phyloP scores from a whole-genome alignment of 2,797 vertebrate genomes.

The Hoplostethus atlanticus region DNA sequence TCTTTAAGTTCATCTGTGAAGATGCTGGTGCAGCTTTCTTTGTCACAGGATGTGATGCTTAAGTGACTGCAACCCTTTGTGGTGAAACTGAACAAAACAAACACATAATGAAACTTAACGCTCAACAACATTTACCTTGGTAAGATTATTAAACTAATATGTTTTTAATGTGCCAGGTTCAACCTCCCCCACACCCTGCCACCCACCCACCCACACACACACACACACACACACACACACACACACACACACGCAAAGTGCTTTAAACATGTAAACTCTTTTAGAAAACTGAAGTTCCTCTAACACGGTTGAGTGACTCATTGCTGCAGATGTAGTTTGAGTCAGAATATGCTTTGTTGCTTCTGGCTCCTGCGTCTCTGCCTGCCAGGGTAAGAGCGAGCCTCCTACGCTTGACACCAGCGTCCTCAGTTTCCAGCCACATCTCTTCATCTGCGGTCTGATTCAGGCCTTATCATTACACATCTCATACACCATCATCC shows the following conservation, averaged over 20 bases:
- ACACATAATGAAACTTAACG: not conserved
- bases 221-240: no score
- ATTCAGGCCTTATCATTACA: conserved; percentile 43
- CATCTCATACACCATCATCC: conserved; percentile 26
- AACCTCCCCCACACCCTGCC: no score
- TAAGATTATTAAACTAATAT: not conserved
- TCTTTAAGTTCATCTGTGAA: no score
- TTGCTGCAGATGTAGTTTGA: conserved; percentile 66
- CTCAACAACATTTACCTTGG: not conserved
- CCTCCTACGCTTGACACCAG: conserved; percentile 68
- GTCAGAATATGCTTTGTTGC: conserved; percentile 59
- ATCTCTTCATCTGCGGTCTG: conserved; percentile 47
- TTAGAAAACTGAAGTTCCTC: conserved; percentile 55
- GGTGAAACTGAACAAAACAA: conserved; percentile 39
- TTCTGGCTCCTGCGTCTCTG: conserved; percentile 38
- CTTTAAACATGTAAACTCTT: conserved; percentile 8
- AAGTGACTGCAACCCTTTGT: conserved; percentile 43
- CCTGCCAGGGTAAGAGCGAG: conserved; percentile 38
- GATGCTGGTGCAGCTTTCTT: conserved; percentile 13
- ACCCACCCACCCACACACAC: no score
- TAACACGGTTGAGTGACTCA: conserved; percentile 67
- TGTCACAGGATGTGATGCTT: conserved; percentile 67
- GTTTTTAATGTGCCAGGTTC: no score
- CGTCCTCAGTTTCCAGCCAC: conserved; percentile 64
- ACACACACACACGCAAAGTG: no score